Base-by-base conservation (phyloP, 2,888 invertebrate species). In the Leptopilina syphax region DNA sequence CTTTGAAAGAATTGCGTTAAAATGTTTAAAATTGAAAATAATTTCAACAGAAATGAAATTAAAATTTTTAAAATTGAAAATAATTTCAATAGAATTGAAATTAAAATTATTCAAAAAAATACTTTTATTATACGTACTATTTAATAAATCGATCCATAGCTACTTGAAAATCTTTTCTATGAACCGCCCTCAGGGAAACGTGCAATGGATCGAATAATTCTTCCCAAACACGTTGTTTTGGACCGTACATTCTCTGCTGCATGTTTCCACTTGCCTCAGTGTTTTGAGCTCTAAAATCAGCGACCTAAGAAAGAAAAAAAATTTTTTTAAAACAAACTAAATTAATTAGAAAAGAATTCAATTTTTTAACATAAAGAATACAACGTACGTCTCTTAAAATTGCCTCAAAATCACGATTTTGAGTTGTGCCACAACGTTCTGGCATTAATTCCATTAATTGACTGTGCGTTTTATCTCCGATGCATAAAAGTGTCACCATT, bases 371-470 rank as follows among this genome's bases (percentile, higher is more conserved):
- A 13, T 57, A 9, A 50, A 10, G 3, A 50, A 50, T 0, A 7
- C 18, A 60, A 91, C 92, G 80, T 85, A 95, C 95, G 93, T 97
- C 96, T 81, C 96, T 95, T 77, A 98, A 94, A 83, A 97, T 95
- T 77, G 95, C 94, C 91, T 98, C 98, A 89, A 98, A 98, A 92
- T 97, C 97, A 88, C 96, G 94, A 70, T 96, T 96, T 91, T 97
- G 97, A 27, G 96, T 96, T 87, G 96, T 97, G n/a, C 98, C 98
- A 84, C 98, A 98, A 34, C 98, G 94, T 93, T 99, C 99, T 0
- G 99, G 99, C 97, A 99, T 97, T 80, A 97, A 93, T 92, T 99
- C 99, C 92, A 98, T 95, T 70, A 99, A 93, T 91, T 98, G 98
- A 84, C 98, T 98, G 93, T 99, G 98, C 0, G 98, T 98, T 92